Conservation (phyloP, 2,113 vertebrate species). For the Pteronura brasiliensis region DNA sequence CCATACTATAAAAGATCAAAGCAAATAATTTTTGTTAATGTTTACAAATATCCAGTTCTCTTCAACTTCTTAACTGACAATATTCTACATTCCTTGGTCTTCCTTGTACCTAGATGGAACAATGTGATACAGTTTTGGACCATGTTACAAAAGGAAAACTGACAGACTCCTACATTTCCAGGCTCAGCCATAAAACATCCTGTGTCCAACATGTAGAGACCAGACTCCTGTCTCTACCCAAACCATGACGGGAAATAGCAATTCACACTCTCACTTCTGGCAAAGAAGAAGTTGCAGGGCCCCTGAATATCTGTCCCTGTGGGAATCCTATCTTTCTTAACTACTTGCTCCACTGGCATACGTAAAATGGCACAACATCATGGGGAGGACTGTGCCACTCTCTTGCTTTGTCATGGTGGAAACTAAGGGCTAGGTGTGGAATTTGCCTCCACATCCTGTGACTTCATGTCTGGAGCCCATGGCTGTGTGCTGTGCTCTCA, state of each 20-base stretch:
- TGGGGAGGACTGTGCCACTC: too few species aligned
- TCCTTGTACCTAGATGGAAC: neutral
- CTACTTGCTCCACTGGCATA: too few species aligned
- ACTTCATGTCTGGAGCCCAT: neutral
- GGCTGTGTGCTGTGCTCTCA: neutral
- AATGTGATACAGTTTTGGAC: neutral
- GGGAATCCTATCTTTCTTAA: neutral
- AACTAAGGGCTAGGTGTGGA: accelerated
- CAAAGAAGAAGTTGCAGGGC: neutral
- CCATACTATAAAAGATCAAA: neutral
- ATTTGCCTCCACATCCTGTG: neutral
- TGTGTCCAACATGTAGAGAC: neutral
- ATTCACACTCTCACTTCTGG: neutral
- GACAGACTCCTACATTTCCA: neutral
- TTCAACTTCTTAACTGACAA: neutral
- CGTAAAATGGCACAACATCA: neutral
- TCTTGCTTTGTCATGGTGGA: neutral
- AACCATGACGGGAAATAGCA: neutral
- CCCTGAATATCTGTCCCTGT: neutral
- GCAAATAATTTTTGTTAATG: neutral
- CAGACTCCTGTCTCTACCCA: neutral
- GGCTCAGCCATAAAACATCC: neutral
- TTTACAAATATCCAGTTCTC: neutral
- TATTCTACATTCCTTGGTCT: neutral
- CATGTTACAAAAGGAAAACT: neutral